A percentile compares a stretch with the other conserved stretches of the same genome.
Evolutionary conservation across 1,140 invertebrate species (phyloP).

Genomic region (Phenacoccus solenopsis): DNA sequence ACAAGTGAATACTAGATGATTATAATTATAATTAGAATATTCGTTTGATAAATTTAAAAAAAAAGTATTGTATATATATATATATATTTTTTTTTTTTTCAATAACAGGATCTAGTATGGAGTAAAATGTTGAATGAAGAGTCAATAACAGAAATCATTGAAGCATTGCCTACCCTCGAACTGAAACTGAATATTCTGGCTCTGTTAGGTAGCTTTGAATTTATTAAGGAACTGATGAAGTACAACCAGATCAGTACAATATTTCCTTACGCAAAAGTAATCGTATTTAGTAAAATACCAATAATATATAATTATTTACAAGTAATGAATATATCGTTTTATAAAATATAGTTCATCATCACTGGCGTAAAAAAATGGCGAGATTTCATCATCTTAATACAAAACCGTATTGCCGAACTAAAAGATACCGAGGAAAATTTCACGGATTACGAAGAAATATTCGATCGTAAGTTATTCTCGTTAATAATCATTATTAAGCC

Average conservation of each 20-base stretch:
- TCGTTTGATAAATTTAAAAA: background rate
- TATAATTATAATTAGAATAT: background rate
- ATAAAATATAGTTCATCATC: too few relatives aligned
- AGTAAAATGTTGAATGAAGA: background rate
- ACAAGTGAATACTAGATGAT: background rate
- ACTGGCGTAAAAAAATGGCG: background rate
- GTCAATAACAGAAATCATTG: background rate
- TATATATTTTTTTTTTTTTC: conserved; percentile 2
- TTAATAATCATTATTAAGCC: background rate
- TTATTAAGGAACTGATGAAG: background rate
- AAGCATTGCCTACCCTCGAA: background rate
- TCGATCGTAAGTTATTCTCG: background rate
- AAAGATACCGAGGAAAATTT: background rate
- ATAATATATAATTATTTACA: too few relatives aligned
- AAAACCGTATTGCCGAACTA: background rate
- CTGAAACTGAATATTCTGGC: background rate
- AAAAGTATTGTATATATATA: too few relatives aligned
- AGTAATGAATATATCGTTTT: too few relatives aligned
- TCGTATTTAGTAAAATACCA: too few relatives aligned
- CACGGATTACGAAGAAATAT: background rate
- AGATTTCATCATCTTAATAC: background rate
- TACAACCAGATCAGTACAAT: background rate
- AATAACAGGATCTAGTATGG: background rate
- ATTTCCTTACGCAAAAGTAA: conserved; percentile 7
- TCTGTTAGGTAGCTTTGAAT: background rate